Conservation (phyloP, 2,888 invertebrate genomes). For the Euspilapteryx auroguttella region DNA sequence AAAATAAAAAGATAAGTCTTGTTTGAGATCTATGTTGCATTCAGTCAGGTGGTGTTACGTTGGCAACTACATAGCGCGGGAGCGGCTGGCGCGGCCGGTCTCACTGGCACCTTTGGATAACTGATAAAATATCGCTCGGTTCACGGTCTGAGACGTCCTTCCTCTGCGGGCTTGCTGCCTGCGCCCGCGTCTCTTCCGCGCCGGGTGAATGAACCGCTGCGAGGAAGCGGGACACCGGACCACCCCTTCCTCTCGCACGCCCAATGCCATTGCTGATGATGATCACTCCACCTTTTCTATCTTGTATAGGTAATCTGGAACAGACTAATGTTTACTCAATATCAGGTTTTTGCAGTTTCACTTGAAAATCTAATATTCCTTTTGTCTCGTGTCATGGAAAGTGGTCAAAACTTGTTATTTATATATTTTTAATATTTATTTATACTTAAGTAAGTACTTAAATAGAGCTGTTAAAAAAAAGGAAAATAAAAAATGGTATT, state of each 20-base stretch:
- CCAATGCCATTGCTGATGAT: slow-evolving; percentile 51
- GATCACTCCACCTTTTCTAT: slow-evolving; percentile 32
- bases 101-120: slow-evolving; percentile 49
- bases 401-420: too few species aligned
- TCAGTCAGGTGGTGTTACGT: slow-evolving; percentile 36
- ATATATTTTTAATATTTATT: too few species aligned
- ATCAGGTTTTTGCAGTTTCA: too few species aligned
- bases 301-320: slow-evolving; percentile 37
- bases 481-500: too few species aligned
- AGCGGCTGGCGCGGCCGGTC: slow-evolving; percentile 36
- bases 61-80: slow-evolving; percentile 30
- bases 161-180: slow-evolving; percentile 28
- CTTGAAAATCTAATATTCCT: too few species aligned
- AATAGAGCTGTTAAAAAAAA: too few species aligned
- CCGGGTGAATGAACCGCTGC: slow-evolving; percentile 53
- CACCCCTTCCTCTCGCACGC: slow-evolving; percentile 13
- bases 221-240: slow-evolving; percentile 29
- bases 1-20: slow-evolving; percentile 41
- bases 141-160: slow-evolving; percentile 55
- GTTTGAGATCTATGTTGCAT: slow-evolving; percentile 56
- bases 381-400: too few species aligned
- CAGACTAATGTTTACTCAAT: too few species aligned
- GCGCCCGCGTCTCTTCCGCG: slow-evolving; percentile 48
- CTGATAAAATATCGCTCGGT: slow-evolving; percentile 52
- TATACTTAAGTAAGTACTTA: too few species aligned